Evolutionary conservation across 1,140 invertebrate species (phyloP).

Genomic region (Macrosteles quadrilineatus): DNA sequence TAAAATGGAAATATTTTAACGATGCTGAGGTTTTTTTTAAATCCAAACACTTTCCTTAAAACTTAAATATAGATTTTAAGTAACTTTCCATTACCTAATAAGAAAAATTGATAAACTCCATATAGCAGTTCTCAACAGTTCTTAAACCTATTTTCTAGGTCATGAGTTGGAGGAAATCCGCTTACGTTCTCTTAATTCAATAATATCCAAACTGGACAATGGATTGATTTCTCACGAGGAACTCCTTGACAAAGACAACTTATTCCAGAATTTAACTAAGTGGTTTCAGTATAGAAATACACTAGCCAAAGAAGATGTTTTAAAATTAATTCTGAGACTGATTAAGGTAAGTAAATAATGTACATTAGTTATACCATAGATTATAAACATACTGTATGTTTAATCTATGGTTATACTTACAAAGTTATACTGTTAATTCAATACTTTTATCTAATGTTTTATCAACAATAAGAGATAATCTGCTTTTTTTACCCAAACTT

Average conservation of each 20-base stretch:
- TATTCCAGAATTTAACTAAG: conserved; percentile 50
- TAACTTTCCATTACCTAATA: too few relatives aligned
- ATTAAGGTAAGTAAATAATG: conserved; percentile 47
- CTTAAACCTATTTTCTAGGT: too few relatives aligned
- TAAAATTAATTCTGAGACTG: conserved; percentile 49
- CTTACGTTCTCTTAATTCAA: conserved; percentile 48
- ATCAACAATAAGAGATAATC: background rate
- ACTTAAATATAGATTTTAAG: too few relatives aligned
- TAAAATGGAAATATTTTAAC: too few relatives aligned
- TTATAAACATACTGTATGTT: too few relatives aligned
- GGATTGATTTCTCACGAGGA: conserved; percentile 50
- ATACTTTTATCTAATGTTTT: background rate
- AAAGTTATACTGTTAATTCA: background rate
- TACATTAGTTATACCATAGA: background rate
- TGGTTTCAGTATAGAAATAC: conserved; percentile 51
- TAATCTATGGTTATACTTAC: background rate
- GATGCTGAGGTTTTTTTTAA: too few relatives aligned
- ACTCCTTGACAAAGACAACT: conserved; percentile 47
- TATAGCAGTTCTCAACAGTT: too few relatives aligned
- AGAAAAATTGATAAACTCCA: too few relatives aligned
- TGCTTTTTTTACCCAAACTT: background rate
- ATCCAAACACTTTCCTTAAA: too few relatives aligned
- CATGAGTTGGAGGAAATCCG: conserved; percentile 51
- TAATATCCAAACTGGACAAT: conserved; percentile 51
- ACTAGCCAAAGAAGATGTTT: conserved; percentile 47